phyloP scores from a whole-genome alignment of 1,140 invertebrate genomes.

The Ceratitis capitata region DNA sequence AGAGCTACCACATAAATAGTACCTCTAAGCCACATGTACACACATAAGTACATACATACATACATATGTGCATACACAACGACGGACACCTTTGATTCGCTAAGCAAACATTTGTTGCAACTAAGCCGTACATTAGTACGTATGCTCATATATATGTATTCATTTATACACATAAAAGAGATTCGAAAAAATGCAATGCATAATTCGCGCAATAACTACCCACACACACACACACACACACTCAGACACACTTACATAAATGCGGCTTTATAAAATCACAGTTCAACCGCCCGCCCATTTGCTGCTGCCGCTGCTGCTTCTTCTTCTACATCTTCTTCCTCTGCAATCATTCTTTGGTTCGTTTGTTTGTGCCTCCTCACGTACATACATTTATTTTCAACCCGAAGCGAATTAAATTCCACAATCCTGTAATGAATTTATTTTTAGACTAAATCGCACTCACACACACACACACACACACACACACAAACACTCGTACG shows the following conservation, averaged over 20 bases:
- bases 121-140: neutral
- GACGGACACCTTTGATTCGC: neutral
- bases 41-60: neutral
- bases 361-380: neutral
- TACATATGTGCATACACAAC: neutral
- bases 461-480: neutral
- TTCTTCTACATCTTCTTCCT: too few relatives aligned
- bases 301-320: too few relatives aligned
- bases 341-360: too few relatives aligned
- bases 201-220: neutral
- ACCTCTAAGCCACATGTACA: neutral
- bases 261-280: neutral
- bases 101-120: neutral
- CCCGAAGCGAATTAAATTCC: conserved; percentile 35
- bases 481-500: neutral
- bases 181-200: conserved; percentile 3
- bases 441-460: conserved; percentile 5
- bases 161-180: too few relatives aligned
- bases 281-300: too few relatives aligned
- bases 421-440: conserved; percentile 32
- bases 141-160: neutral
- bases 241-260: neutral
- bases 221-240: neutral
- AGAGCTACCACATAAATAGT: neutral
- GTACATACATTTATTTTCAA: neutral